Evolutionary conservation across 2,797 vertebrate genomes (phyloP), one percentile per base, ranked within the genome.

Genomic region (Halcyon smyrnensis): DNA sequence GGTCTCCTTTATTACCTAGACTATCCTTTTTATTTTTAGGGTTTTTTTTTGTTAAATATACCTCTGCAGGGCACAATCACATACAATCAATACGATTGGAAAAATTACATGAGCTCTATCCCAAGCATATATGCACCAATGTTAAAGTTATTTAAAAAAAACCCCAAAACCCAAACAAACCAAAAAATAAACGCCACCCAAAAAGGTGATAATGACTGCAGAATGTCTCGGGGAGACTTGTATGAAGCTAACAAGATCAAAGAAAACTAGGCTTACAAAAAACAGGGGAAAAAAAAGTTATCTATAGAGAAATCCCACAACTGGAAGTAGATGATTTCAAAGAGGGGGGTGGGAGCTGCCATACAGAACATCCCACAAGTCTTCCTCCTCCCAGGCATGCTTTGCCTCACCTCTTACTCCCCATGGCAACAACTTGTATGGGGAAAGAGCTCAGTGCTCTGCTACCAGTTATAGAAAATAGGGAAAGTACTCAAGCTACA

Each of bases 1-100:
- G 74, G 96, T 97, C 90, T 98, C 96, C 97, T 98, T 97, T 97
- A 97, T 97, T 97, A 94, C 90, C 97, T 97, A 97, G 88, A 84
- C 97, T 97, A 96, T 63, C 56, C 59, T 96, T 89, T 95, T 95
- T 93, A 93, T 91, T 94, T 96, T 94, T 37, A 37, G n/a, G n/a
- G 3, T 11, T 77, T 75, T 87, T 96, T 96, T 96, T 97, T 97
- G 97, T 98, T 98, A 98, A 98, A 97, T 98, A 98, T 98, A 97
- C 98, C 98, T 98, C 98, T 97, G 98, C 98, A 97, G 98, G 98
- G 98, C 98, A 98, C 97, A 97, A 98, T 98, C 97, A 98, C 98
- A 97, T 98, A 98, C 98, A 97, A 98, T 98, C 98, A 98, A 98
- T 98, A 98, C 97, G 98, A 98, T 98, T 98, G 98, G 99, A 99